These are phyloP conservation scores for Hydra vulgaris DNA, from an alignment of 30 jellyfish, hydroid and myxozoan species.

Conservation along the genomic window DNA sequence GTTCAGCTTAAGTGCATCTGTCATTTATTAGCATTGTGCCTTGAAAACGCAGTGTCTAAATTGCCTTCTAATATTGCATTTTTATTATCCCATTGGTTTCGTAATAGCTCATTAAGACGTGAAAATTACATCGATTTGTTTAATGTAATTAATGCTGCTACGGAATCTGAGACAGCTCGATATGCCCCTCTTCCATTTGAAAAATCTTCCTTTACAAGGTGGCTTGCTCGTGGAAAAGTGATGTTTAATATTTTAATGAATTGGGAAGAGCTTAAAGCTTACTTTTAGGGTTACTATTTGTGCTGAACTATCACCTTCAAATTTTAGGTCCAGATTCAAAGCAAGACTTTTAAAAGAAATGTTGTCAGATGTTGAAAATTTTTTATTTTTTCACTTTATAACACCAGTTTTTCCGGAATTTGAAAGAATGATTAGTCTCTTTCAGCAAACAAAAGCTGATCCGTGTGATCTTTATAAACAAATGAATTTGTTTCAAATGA, in stretches of 20 bases:
- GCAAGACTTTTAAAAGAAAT: conserved; percentile 39
- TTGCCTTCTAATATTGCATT: conserved; percentile 44
- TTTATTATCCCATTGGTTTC: conserved; percentile 37
- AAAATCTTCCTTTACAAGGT: conserved; percentile 33
- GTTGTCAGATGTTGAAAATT: conserved; percentile 35
- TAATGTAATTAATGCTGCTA: conserved; percentile 26
- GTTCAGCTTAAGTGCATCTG: conserved; percentile 39
- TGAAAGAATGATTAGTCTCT: conserved; percentile 42
- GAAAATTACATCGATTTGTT: conserved; percentile 46
- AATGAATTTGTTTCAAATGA: conserved; percentile 17
- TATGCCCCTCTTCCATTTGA: conserved; percentile 43
- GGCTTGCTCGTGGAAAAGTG: conserved; percentile 66
- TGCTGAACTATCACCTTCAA: conserved; percentile 29
- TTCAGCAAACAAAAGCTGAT: conserved; percentile 57
- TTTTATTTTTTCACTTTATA: conserved; percentile 30
- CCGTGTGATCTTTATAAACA: conserved; percentile 33
- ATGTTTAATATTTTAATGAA: conserved; percentile 34
- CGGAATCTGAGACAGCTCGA: conserved; percentile 18
- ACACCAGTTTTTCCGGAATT: conserved; percentile 43
- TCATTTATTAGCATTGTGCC: conserved; percentile 54
- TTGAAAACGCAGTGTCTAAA: conserved; percentile 37
- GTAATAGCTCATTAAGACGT: conserved; percentile 39
- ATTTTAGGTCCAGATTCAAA: conserved; percentile 20
- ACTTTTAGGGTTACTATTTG: conserved; percentile 29
- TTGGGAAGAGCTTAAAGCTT: conserved; percentile 69